phyloP scores from a whole-genome alignment of 1,140 invertebrate genomes.

The Saccostrea cuccullata region DNA sequence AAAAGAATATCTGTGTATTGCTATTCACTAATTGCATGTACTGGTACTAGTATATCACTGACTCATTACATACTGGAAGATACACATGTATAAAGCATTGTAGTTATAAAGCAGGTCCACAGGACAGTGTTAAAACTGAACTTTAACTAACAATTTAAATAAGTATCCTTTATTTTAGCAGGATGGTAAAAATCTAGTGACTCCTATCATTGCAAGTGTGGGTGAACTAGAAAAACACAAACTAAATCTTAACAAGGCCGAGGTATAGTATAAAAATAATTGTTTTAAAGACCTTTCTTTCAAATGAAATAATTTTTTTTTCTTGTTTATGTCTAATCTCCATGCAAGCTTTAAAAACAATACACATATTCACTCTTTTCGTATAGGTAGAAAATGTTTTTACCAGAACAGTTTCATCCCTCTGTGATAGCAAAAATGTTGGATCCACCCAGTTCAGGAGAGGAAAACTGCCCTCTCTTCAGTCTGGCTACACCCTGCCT shows the following conservation, averaged over 20 bases:
- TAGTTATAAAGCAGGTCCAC: too few species aligned
- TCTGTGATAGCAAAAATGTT: conserved; percentile 84
- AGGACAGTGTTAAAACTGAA: too few species aligned
- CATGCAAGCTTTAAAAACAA: too few species aligned
- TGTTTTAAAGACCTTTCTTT: neutral
- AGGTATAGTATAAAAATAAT: conserved; percentile 39
- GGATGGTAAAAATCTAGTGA: conserved; percentile 44
- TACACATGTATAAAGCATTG: too few species aligned
- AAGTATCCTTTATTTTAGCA: conserved; percentile 17
- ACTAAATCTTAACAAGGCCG: conserved; percentile 38
- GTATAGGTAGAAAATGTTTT: conserved; percentile 87
- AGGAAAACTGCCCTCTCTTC: conserved; percentile 28
- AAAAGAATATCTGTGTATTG: too few species aligned
- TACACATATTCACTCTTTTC: neutral
- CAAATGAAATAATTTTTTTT: too few species aligned
- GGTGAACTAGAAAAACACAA: conserved; percentile 42
- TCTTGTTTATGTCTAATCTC: too few species aligned
- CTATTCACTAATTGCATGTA: too few species aligned
- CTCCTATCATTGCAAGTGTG: conserved; percentile 38
- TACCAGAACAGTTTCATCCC: conserved; percentile 83
- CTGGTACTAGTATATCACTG: too few species aligned
- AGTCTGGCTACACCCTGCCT: conserved; percentile 81
- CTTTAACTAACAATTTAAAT: too few species aligned
- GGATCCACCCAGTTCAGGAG: conserved; percentile 84
- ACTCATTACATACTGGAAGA: too few species aligned